Percentiles rank a stretch among this genome's conserved stretches.
These are phyloP conservation scores for Manis pentadactyla DNA, from an alignment of 2,797 vertebrate species.

Conservation along the genomic window DNA sequence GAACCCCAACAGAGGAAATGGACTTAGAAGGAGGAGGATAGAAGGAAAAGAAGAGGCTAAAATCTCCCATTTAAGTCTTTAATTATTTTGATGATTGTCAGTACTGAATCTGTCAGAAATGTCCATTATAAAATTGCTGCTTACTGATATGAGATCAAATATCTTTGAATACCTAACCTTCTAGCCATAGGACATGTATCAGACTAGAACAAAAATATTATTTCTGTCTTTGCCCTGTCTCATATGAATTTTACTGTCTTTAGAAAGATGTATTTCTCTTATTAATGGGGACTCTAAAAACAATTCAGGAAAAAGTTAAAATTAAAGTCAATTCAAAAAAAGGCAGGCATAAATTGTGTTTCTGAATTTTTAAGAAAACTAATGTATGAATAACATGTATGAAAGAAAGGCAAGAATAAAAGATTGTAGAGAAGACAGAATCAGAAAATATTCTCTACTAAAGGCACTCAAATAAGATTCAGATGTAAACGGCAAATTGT, in stretches of 20 bases:
- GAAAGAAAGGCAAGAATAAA: neutral
- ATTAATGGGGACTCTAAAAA: constrained; percentile 20
- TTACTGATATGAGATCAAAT: neutral
- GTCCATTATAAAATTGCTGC: neutral
- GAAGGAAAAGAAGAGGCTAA: neutral
- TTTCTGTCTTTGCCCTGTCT: neutral
- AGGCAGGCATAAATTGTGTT: neutral
- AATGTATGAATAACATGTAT: neutral
- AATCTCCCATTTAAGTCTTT: neutral
- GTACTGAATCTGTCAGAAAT: neutral
- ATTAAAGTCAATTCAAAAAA: constrained; percentile 26
- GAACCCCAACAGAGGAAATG: neutral
- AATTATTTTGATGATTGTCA: neutral
- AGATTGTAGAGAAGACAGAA: neutral
- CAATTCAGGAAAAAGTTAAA: neutral
- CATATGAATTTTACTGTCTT: constrained; percentile 3
- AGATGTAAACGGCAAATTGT: neutral
- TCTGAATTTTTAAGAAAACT: neutral
- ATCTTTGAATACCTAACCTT: neutral
- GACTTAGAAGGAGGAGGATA: neutral
- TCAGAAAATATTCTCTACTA: neutral
- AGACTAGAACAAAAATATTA: neutral
- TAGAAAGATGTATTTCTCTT: neutral
- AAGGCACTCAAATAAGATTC: neutral
- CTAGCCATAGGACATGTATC: neutral